Percentiles rank a stretch among this genome's conserved stretches.
Conservation (phyloP, 37 sponge, comb jelly and placozoan species). For the Geodia barretti region DNA sequence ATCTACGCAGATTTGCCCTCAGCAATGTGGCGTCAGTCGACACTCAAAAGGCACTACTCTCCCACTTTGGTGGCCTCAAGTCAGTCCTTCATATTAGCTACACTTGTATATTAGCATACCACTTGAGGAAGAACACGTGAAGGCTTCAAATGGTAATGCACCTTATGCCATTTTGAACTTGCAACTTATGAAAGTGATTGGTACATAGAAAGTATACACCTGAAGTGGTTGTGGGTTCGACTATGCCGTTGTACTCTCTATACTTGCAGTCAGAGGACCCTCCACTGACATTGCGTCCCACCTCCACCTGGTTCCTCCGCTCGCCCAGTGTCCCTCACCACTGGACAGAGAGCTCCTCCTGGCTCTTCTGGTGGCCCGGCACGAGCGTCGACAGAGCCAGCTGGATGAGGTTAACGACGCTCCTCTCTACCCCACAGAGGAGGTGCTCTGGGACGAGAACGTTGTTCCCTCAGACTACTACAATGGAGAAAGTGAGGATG, state of each 20-base stretch:
- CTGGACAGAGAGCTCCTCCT: slow-evolving; percentile 29
- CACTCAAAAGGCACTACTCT: slow-evolving; percentile 64
- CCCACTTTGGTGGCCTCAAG: slow-evolving; percentile 75
- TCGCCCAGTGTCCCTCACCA: background rate
- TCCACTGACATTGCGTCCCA: slow-evolving; percentile 78
- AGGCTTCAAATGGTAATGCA: no score
- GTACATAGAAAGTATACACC: background rate
- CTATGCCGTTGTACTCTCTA: background rate
- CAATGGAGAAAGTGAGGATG: slow-evolving; percentile 71
- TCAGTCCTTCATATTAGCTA: slow-evolving; percentile 8
- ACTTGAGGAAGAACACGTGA: no score
- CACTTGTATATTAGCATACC: background rate
- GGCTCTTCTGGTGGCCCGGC: slow-evolving; percentile 77
- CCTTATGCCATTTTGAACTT: no score
- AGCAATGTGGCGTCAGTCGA: slow-evolving; percentile 92
- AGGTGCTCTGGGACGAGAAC: slow-evolving; percentile 90
- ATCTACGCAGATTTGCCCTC: slow-evolving; percentile 83
- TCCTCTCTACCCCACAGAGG: slow-evolving; percentile 98
- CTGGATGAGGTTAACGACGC: slow-evolving; percentile 85
- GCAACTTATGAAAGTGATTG: no score
- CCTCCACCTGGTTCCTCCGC: slow-evolving; percentile 64
- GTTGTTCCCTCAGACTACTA: slow-evolving; percentile 95
- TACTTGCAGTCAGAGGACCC: slow-evolving; percentile 59
- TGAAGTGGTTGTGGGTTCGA: no score
- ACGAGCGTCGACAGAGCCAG: slow-evolving; percentile 89